Percentiles rank a stretch among this genome's conserved stretches.
These are phyloP conservation scores for Coregonus ussuriensis DNA, from an alignment of 2,797 vertebrate species.

Conservation along the genomic window DNA sequence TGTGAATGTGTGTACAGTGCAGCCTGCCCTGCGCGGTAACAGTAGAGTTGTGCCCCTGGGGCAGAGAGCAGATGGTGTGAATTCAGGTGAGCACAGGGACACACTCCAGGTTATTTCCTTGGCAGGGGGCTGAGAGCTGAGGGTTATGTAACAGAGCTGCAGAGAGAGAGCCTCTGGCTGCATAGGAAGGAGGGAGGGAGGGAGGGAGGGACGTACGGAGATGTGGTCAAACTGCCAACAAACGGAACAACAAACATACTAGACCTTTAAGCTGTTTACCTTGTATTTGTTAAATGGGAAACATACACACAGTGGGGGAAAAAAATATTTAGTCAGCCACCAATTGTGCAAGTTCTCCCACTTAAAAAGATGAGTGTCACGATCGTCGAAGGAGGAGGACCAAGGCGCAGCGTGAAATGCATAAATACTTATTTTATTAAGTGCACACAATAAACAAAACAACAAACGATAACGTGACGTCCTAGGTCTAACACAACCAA, in stretches of 20 bases:
- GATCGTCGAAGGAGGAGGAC: too few species aligned
- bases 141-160: constrained; percentile 61
- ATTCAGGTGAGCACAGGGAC: constrained; percentile 62
- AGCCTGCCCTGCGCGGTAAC: constrained; percentile 38
- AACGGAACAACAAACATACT: constrained; percentile 16
- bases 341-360: too few species aligned
- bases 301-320: too few species aligned
- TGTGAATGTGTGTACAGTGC: background rate
- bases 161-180: constrained; percentile 36
- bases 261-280: background rate
- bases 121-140: constrained; percentile 26
- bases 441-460: too few species aligned
- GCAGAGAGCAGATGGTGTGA: constrained; percentile 54
- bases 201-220: too few species aligned
- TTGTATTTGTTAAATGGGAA: background rate
- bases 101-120: constrained; percentile 61
- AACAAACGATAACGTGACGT: too few species aligned
- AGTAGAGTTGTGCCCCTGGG: constrained; percentile 26
- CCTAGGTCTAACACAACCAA: too few species aligned
- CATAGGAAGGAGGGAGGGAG: too few species aligned
- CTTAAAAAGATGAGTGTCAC: too few species aligned
- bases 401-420: too few species aligned
- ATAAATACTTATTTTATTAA: too few species aligned
- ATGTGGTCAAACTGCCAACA: constrained; percentile 11
- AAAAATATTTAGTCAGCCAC: too few species aligned